Base-by-base conservation (phyloP, 1,140 invertebrate genomes). In the Cepaea nemoralis region DNA sequence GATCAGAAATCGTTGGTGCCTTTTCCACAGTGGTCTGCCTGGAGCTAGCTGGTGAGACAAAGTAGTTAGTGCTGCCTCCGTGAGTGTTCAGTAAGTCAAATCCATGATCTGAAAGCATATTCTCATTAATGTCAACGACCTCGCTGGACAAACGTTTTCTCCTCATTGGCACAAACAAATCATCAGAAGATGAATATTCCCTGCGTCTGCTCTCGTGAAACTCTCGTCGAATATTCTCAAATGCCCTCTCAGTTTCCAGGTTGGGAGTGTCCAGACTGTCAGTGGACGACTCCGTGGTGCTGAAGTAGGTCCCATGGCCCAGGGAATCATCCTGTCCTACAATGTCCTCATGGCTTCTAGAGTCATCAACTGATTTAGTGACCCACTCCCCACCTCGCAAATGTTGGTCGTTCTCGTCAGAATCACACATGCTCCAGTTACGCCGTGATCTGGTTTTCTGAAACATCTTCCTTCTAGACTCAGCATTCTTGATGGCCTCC, bases 221-320 rank as follows among this genome's bases (percentile, higher is more conserved):
- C 63, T 78, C 59, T 1, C 66, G 12, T 3, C 77, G 63, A 22
- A 78, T 78, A 6, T 78, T 50, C 27, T 78, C 77, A 45, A 78
- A 69, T 27, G 77, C 77, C 33, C 42, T 2, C 39, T 69, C 77
- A 33, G 77, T 81, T 42, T 75, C 78, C 63, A 24, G 39, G 71
- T 39, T 67, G 33, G 63, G 78, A 50, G 78, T 73, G 66, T 67
- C 66, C 63, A 55, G 73, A 55, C 82, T 83, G 78, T 83, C 82
- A 1, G 78, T 83, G 27, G 82, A 83, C 12, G 77, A 78, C 50
- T 83, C 82, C 1, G 82, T 83, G 40, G 82, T 83, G 66, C 82
- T 83, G 78, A 83, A 81, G 48, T 77, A 66, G n/a, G 75, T 50
- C 48, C 70, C 78, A 45, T 48, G 77, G 33, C 63, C 77, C 35